phyloP scores from a whole-genome alignment of 1,140 invertebrate species.

The Aphaenogaster floridana region DNA sequence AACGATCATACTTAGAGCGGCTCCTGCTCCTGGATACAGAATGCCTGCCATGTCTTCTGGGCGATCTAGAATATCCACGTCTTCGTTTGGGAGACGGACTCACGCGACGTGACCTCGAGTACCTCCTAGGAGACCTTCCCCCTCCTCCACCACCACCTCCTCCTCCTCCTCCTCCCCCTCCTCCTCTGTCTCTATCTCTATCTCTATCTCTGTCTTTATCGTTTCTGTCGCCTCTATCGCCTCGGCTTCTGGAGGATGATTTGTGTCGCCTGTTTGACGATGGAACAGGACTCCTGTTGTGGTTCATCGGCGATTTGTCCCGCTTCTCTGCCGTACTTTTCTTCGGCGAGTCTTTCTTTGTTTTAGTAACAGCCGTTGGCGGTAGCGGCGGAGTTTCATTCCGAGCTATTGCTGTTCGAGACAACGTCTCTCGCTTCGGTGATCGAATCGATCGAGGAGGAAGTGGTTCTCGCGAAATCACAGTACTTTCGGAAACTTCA shows the following conservation, averaged over 20 bases:
- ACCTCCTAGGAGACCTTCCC: conserved; percentile 78
- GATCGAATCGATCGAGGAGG: conserved; percentile 72
- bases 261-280: conserved; percentile 67
- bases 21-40: conserved; percentile 81
- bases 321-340: conserved; percentile 64
- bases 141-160: conserved; percentile 38
- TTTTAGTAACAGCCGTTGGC: conserved; percentile 7
- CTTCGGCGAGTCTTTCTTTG: conserved; percentile 76
- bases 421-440: conserved; percentile 68
- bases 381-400: conserved; percentile 72
- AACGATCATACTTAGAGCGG: conserved; percentile 80
- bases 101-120: conserved; percentile 77
- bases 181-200: not conserved
- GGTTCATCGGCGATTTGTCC: conserved; percentile 69
- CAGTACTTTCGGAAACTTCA: conserved; percentile 72
- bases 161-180: conserved; percentile 22
- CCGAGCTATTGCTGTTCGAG: conserved; percentile 61
- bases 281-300: conserved; percentile 65
- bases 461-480: conserved; percentile 38
- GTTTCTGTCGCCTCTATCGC: conserved; percentile 57
- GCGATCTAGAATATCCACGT: conserved; percentile 75
- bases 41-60: conserved; percentile 79
- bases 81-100: conserved; percentile 80
- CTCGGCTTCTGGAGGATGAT: conserved; percentile 73
- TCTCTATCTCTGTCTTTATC: not conserved